These are phyloP conservation scores for Diadumene lineata DNA, from an alignment of 92 coral and sea anemone species.

Conservation along the genomic window DNA sequence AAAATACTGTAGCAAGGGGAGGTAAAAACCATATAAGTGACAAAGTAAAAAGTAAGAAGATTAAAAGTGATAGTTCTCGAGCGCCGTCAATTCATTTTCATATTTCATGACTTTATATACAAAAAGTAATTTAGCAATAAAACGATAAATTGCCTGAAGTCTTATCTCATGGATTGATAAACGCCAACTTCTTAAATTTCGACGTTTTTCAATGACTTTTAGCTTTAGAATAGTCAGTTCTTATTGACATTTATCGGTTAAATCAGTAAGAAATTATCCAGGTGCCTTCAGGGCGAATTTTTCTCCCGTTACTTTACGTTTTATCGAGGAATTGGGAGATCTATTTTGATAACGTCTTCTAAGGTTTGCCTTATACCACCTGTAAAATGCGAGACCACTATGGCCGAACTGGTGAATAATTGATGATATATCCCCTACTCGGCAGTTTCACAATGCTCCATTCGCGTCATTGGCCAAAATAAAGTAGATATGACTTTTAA, in stretches of 20 bases:
- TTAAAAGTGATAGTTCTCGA: neutral
- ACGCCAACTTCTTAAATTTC: neutral
- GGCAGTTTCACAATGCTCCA: neutral
- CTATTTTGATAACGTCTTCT: conserved; percentile 2
- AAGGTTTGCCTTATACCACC: neutral
- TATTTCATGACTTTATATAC: conserved; percentile 12
- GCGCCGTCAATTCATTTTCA: conserved; percentile 5
- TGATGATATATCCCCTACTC: neutral
- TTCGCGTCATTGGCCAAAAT: neutral
- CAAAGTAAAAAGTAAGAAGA: neutral
- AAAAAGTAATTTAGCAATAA: conserved; percentile 3
- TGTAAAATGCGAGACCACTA: conserved; percentile 10
- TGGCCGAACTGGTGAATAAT: neutral
- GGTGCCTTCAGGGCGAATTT: neutral
- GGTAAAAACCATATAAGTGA: neutral
- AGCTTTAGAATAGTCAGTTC: neutral
- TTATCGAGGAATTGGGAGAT: neutral
- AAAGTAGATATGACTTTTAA: conserved; percentile 3
- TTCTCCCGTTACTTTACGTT: neutral
- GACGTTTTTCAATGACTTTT: neutral
- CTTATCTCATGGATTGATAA: conserved; percentile 9
- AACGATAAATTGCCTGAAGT: neutral
- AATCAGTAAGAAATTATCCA: neutral
- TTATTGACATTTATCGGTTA: neutral
- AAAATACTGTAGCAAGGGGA: neutral